phyloP scores from a whole-genome alignment of 1,140 invertebrate species.

The Penaeus japonicus region DNA sequence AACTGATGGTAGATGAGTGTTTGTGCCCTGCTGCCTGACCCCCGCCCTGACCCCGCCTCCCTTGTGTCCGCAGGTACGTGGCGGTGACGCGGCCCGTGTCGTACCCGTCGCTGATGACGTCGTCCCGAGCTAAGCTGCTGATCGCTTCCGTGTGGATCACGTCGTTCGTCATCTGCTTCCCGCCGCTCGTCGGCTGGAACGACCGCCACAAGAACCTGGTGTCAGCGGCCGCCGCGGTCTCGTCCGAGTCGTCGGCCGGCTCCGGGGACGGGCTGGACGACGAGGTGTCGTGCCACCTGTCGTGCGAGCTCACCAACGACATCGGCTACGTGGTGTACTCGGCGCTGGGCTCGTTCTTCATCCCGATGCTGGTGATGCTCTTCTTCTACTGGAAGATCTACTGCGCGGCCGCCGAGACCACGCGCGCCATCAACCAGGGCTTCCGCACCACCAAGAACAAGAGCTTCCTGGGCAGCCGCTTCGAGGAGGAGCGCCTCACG shows the following conservation, averaged over 20 bases:
- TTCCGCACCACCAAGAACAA: slow-evolving; percentile 86
- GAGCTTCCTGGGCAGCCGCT: slow-evolving; percentile 42
- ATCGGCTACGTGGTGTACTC: slow-evolving; percentile 84
- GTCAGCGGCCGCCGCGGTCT: slow-evolving; percentile 17
- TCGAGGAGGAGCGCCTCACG: slow-evolving; percentile 81
- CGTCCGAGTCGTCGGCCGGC: background rate
- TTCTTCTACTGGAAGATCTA: slow-evolving; percentile 98
- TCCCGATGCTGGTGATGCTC: slow-evolving; percentile 95
- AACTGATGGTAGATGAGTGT: too few species aligned
- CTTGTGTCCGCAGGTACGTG: slow-evolving; percentile 78
- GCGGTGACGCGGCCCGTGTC: slow-evolving; percentile 92
- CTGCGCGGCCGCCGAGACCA: slow-evolving; percentile 87
- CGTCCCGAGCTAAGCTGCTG: slow-evolving; percentile 83
- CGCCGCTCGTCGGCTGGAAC: slow-evolving; percentile 93
- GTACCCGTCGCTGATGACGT: slow-evolving; percentile 92
- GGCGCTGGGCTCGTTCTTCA: slow-evolving; percentile 93
- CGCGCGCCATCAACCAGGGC: slow-evolving; percentile 88
- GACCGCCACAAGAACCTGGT: slow-evolving; percentile 68
- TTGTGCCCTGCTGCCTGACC: too few species aligned
- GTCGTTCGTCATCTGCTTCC: slow-evolving; percentile 96
- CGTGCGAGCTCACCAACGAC: slow-evolving; percentile 90
- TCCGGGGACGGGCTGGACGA: background rate
- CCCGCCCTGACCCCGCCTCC: slow-evolving; percentile 60
- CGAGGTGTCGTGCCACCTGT: slow-evolving; percentile 74
- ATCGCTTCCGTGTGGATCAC: slow-evolving; percentile 92